Evolutionary conservation across 2,113 vertebrate genomes (phyloP), one percentile per base, ranked within the genome.

Genomic region (Holacanthus passer): DNA sequence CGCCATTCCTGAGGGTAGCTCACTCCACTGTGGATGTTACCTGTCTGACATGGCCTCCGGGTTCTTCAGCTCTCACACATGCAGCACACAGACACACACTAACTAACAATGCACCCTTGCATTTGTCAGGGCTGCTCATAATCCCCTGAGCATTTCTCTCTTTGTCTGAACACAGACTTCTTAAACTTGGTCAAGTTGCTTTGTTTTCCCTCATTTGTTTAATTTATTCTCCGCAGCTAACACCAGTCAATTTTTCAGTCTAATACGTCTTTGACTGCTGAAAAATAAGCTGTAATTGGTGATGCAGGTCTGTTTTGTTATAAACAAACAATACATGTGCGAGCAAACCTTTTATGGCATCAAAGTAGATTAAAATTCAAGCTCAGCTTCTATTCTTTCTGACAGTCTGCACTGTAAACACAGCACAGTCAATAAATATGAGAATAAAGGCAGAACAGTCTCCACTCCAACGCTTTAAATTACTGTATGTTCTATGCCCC

Each of bases 371-470:
- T 73, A 16, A 83, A 66, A 70, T 53, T 59, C 37, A 50, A 69
- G 48, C 37, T 45, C 32, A 48, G 73, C 63, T 20, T 35, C 41
- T 68, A 22, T 29, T 60, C 45, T 64, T 58, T 56, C 41, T 63
- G 60, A 62, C n/a, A 76, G 48, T 16, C 2, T 58, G 5, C 7
- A 31, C 32, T 72, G 55, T 83, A 79, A 86, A 82, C 81, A 89
- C 84, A 83, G 50, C 76, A 32, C 20, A 64, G 73, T 76, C 56
- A 72, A 71, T 81, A 86, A 81, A 79, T 65, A 77, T 47, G 72
- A 77, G 64, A 78, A 74, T 56, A 39, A 69, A 48, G 22, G 81
- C 22, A 77, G 39, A 86, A 68, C 29, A n/a, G 55, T 65, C 64
- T 55, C 32, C 56, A 41, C 35, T 81, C 37, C 60, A 47, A 45